A percentile compares a stretch with the other conserved stretches of the same genome.
Conservation (phyloP, 2,888 invertebrate genomes). For the Trachelus stipa region DNA sequence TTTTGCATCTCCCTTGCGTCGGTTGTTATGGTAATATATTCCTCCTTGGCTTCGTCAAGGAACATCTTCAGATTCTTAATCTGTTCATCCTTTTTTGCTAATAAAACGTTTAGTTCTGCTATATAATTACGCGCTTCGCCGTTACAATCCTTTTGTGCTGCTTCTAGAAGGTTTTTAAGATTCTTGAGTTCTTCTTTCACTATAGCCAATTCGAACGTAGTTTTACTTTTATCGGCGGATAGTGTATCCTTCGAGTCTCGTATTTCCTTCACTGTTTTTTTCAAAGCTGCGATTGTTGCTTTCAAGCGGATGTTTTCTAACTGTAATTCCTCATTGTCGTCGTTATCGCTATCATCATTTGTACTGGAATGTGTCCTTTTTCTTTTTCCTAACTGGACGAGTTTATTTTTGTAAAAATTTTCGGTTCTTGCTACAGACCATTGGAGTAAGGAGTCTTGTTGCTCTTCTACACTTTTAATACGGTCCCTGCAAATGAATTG, state of each 20-base stretch:
- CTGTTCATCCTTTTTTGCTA: constrained; percentile 45
- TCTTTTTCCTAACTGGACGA: constrained; percentile 19
- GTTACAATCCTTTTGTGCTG: constrained; percentile 39
- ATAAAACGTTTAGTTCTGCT: constrained; percentile 44
- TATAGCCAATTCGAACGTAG: constrained; percentile 45
- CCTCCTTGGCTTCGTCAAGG: constrained; percentile 59
- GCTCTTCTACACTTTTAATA: constrained; percentile 53
- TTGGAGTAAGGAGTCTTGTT: constrained; percentile 52
- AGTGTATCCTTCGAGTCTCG: constrained; percentile 42
- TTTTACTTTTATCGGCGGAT: constrained; percentile 47
- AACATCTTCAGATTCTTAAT: constrained; percentile 54
- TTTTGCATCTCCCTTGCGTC: constrained; percentile 40
- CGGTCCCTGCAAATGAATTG: constrained; percentile 37
- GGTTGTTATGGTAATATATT: constrained; percentile 50
- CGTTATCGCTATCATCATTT: constrained; percentile 17
- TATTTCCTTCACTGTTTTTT: constrained; percentile 40
- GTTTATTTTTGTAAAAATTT: constrained; percentile 51
- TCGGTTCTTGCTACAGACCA: constrained; percentile 52
- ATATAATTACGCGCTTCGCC: constrained; percentile 38
- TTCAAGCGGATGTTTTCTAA: constrained; percentile 43
- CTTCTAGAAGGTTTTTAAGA: constrained; percentile 41
- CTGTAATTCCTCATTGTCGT: constrained; percentile 40
- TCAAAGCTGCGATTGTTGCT: constrained; percentile 44
- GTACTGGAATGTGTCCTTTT: constrained; percentile 35
- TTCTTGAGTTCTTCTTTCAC: constrained; percentile 47